Conservation (phyloP, 53 echinoderm and acorn worm species). For the Henricia sp. region DNA sequence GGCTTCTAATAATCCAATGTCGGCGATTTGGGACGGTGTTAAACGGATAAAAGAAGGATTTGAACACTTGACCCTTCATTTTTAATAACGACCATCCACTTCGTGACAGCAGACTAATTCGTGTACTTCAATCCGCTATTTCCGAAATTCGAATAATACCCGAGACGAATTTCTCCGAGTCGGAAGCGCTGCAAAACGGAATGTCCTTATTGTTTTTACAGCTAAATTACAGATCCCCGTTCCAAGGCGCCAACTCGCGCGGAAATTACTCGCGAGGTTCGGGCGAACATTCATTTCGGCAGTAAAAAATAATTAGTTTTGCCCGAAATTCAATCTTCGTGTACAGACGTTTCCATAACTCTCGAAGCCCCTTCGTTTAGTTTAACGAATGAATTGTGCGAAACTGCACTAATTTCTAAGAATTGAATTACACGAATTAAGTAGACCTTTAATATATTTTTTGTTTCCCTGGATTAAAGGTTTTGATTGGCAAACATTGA, state of each 20-base stretch:
- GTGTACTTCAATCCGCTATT: conserved; percentile 26
- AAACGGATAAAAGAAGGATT: conserved; percentile 31
- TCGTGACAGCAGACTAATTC: conserved; percentile 24
- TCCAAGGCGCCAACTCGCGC: not conserved
- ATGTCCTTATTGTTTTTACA: conserved; percentile 46
- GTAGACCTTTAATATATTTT: too few relatives aligned
- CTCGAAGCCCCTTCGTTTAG: not conserved
- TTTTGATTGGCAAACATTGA: conserved; percentile 3
- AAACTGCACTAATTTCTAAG: too few relatives aligned
- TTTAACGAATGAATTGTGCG: too few relatives aligned
- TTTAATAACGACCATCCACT: conserved; percentile 40
- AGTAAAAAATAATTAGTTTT: conserved; percentile 25
- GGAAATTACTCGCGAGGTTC: conserved; percentile 25
- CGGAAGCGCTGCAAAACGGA: conserved; percentile 31
- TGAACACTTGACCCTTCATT: not conserved
- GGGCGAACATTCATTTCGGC: conserved; percentile 43
- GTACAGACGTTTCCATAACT: not conserved
- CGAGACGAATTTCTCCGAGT: conserved; percentile 21
- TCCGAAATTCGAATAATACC: conserved; percentile 58
- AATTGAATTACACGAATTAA: too few relatives aligned
- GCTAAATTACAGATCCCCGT: conserved; percentile 1
- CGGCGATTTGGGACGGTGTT: conserved; percentile 30
- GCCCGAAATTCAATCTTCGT: conserved; percentile 32
- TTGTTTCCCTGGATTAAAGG: too few relatives aligned
- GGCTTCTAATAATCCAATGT: conserved; percentile 1